Percentiles rank a stretch among this genome's conserved stretches.
Evolutionary conservation across 2,113 vertebrate genomes (phyloP).

Genomic region (Bos javanicus): DNA sequence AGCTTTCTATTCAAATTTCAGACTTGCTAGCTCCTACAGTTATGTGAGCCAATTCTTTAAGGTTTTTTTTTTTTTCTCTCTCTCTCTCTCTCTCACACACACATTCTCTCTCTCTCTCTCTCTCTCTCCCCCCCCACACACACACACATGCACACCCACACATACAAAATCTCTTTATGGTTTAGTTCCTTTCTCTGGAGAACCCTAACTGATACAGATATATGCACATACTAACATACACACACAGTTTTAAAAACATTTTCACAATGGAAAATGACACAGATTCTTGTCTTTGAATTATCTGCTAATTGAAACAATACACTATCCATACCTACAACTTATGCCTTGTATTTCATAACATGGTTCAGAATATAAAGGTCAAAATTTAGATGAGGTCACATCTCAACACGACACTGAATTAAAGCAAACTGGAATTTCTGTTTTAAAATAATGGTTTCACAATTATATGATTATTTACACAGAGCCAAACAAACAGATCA

Average conservation of each 20-base stretch:
- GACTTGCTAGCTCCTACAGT: background rate
- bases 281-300: background rate
- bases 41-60: background rate
- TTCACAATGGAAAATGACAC: background rate
- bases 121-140: too few relatives aligned
- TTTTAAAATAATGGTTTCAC: background rate
- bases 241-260: background rate
- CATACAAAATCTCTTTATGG: background rate
- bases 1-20: background rate
- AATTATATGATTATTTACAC: background rate
- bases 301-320: background rate
- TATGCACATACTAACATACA: background rate
- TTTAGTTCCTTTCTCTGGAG: background rate
- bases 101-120: background rate
- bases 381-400: background rate
- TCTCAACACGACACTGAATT: background rate
- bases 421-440: background rate
- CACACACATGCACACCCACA: background rate
- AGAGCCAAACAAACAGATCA: background rate
- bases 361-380: background rate
- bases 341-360: background rate
- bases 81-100: background rate
- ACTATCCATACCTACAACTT: background rate
- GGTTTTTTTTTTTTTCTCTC: background rate
- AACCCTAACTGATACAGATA: background rate